Evolutionary conservation across 1,140 invertebrate genomes (phyloP), one percentile per base, ranked within the genome.

Genomic region (Drosophila arizonae): DNA sequence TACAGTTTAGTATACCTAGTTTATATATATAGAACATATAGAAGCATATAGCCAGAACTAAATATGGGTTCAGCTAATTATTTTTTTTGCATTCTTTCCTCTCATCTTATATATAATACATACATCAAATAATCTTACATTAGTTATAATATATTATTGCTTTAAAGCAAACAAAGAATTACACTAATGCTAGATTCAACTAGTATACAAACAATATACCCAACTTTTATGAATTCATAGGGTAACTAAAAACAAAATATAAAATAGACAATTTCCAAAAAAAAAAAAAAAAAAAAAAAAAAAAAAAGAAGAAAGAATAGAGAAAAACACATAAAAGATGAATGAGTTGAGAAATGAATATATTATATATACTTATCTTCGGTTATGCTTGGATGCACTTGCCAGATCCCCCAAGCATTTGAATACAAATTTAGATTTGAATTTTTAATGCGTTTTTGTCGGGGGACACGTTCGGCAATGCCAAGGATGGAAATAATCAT

Each of bases 401-500:
- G 24, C 52, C 39, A 13, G 11, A 11, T 39, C 36, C 45, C 21
- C 28, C 9, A 55, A 24, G 50, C 55, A 79, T 76, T 84, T 84
- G 67, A 84, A 84, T 82, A 73, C 56, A 76, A 84, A 58, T 57
- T 72, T 72, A 54, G 63, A 72, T 72, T 80, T 73, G 75, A 55
- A 77, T 77, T 80, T 70, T 33, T 13, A 39, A 50, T 46, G 55
- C 30, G 48, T 33, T 17, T 17, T 52, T 17, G 10, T 15, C 30
- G 28, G 28, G 10, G 39, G 28, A 39, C 52, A 58, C 33, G 65
- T 36, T 61, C 30, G 51, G 10, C 43, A 64, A 36, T 43, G 36
- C 39, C 17, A 64, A 65, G 51, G 24, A 65, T 65, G 55, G 9
- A 58, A 41, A 67, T 48, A 48, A 64, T 39, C 24, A 17, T 46